phyloP scores from a whole-genome alignment of 2,113 vertebrate genomes.

The Beaufortia kweichowensis region DNA sequence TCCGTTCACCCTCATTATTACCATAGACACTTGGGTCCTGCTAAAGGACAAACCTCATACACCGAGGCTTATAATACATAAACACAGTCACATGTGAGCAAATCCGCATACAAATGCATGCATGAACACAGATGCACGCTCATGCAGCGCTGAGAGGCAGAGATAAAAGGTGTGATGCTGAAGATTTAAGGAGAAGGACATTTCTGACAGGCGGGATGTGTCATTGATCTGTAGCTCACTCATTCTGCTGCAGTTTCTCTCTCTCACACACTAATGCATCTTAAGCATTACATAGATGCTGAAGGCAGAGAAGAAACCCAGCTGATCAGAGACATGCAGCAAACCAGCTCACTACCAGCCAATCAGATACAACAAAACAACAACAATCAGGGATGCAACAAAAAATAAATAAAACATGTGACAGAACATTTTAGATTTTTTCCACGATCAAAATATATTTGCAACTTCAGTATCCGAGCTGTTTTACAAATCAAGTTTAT shows the following conservation, averaged over 20 bases:
- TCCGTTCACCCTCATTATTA: constrained; percentile 47
- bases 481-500: no score
- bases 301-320: neutral
- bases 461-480: no score
- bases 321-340: neutral
- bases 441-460: no score
- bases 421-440: no score
- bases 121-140: neutral
- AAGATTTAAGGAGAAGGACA: constrained; percentile 4
- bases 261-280: constrained; percentile 14
- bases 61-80: constrained; percentile 25
- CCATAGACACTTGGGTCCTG: constrained; percentile 27
- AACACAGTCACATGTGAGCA: constrained; percentile 1
- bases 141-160: neutral
- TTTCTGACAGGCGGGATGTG: constrained; percentile 15
- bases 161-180: constrained; percentile 2
- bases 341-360: neutral
- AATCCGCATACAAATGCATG: constrained; percentile 13
- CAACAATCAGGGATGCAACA: neutral
- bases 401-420: no score
- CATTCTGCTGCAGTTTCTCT: neutral
- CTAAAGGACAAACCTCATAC: constrained; percentile 32
- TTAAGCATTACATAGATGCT: neutral
- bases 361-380: neutral
- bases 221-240: constrained; percentile 24